phyloP scores from a whole-genome alignment of 2,113 vertebrate species.

The Coracopsis vasa region DNA sequence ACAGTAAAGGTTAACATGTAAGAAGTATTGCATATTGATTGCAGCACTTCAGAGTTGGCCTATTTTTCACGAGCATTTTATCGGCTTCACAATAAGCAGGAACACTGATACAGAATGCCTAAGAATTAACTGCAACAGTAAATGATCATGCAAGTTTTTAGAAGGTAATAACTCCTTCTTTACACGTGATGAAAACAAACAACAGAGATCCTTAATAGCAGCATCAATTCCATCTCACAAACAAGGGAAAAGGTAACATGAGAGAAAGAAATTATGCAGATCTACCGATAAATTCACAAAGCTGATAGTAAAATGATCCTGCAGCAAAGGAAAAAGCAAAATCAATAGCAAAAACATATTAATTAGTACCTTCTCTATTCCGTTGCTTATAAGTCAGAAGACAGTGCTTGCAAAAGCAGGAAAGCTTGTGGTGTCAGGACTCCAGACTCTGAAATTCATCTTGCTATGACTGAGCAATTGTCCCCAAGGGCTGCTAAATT shows the following conservation, averaged over 20 bases:
- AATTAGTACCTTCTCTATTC: slow-evolving; percentile 9
- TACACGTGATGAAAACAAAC: not conserved
- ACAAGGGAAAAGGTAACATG: not conserved
- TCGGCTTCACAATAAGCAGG: slow-evolving; percentile 41
- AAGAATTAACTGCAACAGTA: slow-evolving; percentile 25
- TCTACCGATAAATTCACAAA: not conserved
- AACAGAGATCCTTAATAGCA: not conserved
- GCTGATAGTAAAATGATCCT: not conserved
- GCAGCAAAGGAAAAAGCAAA: not conserved
- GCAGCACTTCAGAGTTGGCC: slow-evolving; percentile 21
- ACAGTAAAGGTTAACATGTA: slow-evolving; percentile 62
- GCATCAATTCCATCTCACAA: not conserved
- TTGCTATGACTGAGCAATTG: not conserved
- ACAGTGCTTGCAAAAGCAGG: not conserved
- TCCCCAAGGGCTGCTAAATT: not conserved
- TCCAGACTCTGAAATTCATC: not conserved
- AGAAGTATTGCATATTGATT: slow-evolving; percentile 56
- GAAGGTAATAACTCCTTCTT: not conserved
- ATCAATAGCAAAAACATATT: slow-evolving; percentile 7
- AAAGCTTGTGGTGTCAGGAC: not conserved
- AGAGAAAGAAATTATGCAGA: not conserved
- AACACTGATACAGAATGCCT: slow-evolving; percentile 1
- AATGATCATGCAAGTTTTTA: slow-evolving; percentile 36
- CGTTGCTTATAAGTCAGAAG: not conserved
- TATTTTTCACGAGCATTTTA: slow-evolving; percentile 60